phyloP scores from a whole-genome alignment of 2,797 vertebrate species.

The Thripadectes ignobilis region DNA sequence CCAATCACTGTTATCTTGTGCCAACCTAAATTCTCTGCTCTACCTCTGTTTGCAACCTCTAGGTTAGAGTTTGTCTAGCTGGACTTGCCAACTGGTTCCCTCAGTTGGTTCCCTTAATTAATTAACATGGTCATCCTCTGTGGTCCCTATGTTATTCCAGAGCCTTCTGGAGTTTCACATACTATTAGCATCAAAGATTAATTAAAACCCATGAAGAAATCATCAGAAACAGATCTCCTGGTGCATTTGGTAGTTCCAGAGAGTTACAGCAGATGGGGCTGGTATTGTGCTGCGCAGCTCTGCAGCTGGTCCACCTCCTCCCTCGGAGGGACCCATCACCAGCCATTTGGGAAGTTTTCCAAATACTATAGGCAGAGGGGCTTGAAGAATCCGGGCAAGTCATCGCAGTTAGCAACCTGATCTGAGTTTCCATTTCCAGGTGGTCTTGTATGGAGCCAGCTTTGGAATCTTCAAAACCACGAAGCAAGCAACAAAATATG shows the following conservation, averaged over 20 bases:
- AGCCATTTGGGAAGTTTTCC: not conserved
- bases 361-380: not conserved
- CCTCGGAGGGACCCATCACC: not conserved
- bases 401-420: not conserved
- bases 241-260: slow-evolving; percentile 38
- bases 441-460: not conserved
- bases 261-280: slow-evolving; percentile 67
- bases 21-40: not conserved
- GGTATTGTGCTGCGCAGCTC: not conserved
- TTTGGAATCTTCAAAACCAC: not conserved
- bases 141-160: not conserved
- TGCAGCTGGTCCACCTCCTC: fast-evolving
- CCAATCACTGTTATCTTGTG: not conserved
- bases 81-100: not conserved
- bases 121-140: not conserved
- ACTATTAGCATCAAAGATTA: not conserved
- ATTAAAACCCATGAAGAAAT: not conserved
- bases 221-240: not conserved
- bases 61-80: not conserved
- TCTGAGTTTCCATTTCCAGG: not conserved
- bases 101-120: not conserved
- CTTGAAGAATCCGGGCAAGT: not conserved
- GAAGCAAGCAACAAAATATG: not conserved
- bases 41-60: not conserved
- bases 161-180: not conserved